Conservation (phyloP, 2,888 invertebrate genomes). For the Dolomedes plantarius region DNA sequence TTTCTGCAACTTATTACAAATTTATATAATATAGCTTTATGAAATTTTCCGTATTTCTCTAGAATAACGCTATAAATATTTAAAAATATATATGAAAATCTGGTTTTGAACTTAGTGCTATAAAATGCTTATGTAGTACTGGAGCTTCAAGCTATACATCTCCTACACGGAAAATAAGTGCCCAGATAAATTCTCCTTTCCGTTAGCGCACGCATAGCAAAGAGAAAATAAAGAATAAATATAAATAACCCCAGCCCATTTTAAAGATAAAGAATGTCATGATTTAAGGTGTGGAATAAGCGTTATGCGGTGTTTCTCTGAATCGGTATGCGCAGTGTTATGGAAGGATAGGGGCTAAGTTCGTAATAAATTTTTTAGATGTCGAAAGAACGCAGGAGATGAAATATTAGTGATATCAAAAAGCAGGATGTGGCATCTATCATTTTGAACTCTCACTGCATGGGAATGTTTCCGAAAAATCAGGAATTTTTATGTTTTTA, state of each 20-base stretch:
- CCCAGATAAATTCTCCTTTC: too few species aligned
- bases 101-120: too few species aligned
- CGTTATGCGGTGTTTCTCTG: background rate
- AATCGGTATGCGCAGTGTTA: background rate
- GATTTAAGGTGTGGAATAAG: background rate
- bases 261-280: too few species aligned
- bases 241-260: background rate
- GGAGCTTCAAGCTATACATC: too few species aligned
- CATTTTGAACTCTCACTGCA: background rate
- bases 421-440: background rate
- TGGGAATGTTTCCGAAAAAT: background rate
- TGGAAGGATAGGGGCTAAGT: background rate
- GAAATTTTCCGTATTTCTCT: too few species aligned
- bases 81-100: too few species aligned
- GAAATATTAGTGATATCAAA: slow-evolving; percentile 6
- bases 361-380: background rate
- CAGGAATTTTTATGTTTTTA: background rate
- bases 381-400: background rate
- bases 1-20: too few species aligned
- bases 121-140: too few species aligned
- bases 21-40: too few species aligned
- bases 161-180: too few species aligned
- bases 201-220: too few species aligned
- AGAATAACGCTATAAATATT: too few species aligned
- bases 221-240: background rate